Conservation (phyloP, 1,140 invertebrate species). For the Zophobas atratus region DNA sequence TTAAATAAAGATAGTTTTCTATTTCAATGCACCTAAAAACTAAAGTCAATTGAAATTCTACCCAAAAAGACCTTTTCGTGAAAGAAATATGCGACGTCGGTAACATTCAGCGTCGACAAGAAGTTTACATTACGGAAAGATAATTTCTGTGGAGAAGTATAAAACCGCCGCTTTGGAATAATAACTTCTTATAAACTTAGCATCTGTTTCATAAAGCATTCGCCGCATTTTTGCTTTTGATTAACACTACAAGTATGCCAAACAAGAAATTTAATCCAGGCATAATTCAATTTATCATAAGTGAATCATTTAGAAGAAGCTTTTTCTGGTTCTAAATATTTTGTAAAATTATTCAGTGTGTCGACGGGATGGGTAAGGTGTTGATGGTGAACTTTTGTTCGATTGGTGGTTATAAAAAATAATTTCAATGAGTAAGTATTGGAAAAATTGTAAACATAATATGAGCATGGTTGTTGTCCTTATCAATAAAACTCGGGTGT, state of each 20-base stretch:
- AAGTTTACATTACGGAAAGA: too few species aligned
- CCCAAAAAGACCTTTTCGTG: not conserved
- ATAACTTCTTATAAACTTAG: not conserved
- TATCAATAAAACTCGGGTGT: too few species aligned
- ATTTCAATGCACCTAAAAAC: not conserved
- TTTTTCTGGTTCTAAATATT: conserved; percentile 7
- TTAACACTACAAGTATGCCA: conserved; percentile 5
- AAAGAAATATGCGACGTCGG: not conserved
- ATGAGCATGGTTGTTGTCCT: too few species aligned
- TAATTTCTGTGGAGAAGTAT: not conserved
- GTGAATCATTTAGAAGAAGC: conserved; percentile 6
- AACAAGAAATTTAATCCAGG: conserved; percentile 9
- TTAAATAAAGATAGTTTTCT: too few species aligned
- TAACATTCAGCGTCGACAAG: too few species aligned
- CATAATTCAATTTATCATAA: conserved; percentile 8
- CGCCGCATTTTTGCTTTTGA: conserved; percentile 5
- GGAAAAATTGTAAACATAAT: too few species aligned
- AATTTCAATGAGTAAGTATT: conserved; percentile 8
- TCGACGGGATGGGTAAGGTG: not conserved
- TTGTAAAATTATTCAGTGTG: conserved; percentile 1
- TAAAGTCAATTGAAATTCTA: not conserved
- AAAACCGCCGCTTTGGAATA: not conserved
- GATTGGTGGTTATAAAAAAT: not conserved
- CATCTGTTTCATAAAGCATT: not conserved
- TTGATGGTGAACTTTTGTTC: not conserved